Evolutionary conservation across 2,797 vertebrate genomes (phyloP), one percentile per base, ranked within the genome.

Genomic region (Rhodeus uyekii): DNA sequence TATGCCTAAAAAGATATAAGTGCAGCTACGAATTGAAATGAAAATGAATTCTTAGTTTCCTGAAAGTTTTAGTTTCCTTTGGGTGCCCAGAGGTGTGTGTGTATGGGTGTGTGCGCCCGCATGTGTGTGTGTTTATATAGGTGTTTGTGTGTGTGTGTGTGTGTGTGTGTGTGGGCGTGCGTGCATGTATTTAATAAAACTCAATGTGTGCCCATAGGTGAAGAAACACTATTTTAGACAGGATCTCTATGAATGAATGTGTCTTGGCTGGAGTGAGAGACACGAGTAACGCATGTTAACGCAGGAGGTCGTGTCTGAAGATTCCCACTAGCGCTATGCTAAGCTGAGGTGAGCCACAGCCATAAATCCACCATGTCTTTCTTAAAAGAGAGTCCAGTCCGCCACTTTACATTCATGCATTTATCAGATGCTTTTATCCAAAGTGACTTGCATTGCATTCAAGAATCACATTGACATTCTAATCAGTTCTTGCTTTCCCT

Each of bases 41-140:
- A 29, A 60, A 60, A 60, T 60, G 55, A 60, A 60, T 29, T 29
- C 71, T 85, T 63, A 68, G 44, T 82, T 86, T 72, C 60, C 84
- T 68, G 60, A 73, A 65, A 65, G n/a, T 79, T 6, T 68, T 2
- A 36, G 36, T 27, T 60, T 58, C 4, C 72, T 44, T 42, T 9
- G 63, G 44, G 32, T 64, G 18, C 68, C 60, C 36, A 64, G 53
- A 55, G 27, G 60, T 32, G 14, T 18, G 6, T 19, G 12, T 63
- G 60, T 19, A 8, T 6, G 14, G 19, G 14, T 63, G 27, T 16
- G 32, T 36, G 61, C 2, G 32, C n/a, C n/a, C 8, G 60, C 19
- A 29, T 32, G 27, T 14, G 5, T 32, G 60, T 32, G 60, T 18
- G 14, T 32, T n/a, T n/a, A n/a, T n/a, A n/a, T n/a, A n/a, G n/a